Percentiles rank a stretch among this genome's conserved stretches.
phyloP scores from a whole-genome alignment of 2,888 invertebrate species.

The Zaprionus bogoriensis region DNA sequence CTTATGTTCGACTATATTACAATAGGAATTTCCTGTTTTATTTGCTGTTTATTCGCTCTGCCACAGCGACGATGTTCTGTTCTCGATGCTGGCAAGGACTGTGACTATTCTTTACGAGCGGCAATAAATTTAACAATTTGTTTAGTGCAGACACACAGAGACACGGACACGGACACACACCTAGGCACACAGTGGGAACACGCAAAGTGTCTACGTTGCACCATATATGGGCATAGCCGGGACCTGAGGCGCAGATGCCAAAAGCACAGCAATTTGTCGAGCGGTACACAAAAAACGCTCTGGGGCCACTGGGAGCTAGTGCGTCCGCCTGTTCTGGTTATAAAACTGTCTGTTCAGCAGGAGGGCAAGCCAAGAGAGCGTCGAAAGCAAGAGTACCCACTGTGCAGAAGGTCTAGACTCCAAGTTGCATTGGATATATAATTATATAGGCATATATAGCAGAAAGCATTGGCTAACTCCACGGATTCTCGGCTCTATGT shows the following conservation, averaged over 20 bases:
- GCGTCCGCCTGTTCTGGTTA: conserved; percentile 32
- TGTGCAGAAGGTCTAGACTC: no score
- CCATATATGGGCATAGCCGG: conserved; percentile 66
- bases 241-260: conserved; percentile 68
- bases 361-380: not conserved
- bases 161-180: conserved; percentile 20
- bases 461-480: not conserved
- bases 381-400: conserved; percentile 44
- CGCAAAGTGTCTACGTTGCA: conserved; percentile 70
- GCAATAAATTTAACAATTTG: conserved; percentile 82
- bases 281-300: conserved; percentile 67
- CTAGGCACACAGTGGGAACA: conserved; percentile 37
- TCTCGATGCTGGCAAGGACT: conserved; percentile 44
- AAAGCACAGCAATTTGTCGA: conserved; percentile 75
- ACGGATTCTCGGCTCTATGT: not conserved
- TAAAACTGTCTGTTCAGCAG: conserved; percentile 15
- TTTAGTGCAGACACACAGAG: conserved; percentile 67
- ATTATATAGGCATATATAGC: not conserved
- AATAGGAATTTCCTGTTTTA: conserved; percentile 49
- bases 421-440: not conserved
- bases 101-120: conserved; percentile 79
- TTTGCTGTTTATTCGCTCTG: conserved; percentile 37
- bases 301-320: conserved; percentile 33
- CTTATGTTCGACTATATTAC: conserved; percentile 64
- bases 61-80: no score